phyloP scores from a whole-genome alignment of 2,888 invertebrate species.

The Acleris holmiana region DNA sequence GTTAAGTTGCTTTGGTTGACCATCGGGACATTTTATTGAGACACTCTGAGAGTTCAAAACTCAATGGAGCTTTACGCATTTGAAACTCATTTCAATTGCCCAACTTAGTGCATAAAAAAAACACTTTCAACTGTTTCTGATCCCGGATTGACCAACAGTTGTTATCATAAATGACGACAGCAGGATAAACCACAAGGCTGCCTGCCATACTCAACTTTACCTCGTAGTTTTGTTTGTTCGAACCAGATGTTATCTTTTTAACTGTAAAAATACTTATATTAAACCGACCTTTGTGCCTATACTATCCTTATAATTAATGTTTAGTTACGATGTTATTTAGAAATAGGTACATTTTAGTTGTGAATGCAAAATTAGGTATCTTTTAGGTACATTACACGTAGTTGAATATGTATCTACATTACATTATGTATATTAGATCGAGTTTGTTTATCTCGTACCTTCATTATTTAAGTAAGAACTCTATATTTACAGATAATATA shows the following conservation, averaged over 20 bases:
- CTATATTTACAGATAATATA: conserved; percentile 85
- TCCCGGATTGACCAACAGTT: conserved; percentile 1
- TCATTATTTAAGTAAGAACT: conserved; percentile 77
- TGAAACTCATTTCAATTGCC: background rate
- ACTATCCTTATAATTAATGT: conserved; percentile 64
- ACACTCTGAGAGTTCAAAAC: conserved; percentile 24
- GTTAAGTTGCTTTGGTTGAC: conserved; percentile 48
- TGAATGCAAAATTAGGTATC: conserved; percentile 60
- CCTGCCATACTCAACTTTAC: conserved; percentile 46
- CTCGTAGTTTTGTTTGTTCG: conserved; percentile 63
- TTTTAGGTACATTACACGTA: conserved; percentile 60
- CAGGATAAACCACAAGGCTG: conserved; percentile 10
- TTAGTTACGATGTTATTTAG: conserved; percentile 66
- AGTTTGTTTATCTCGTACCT: conserved; percentile 78
- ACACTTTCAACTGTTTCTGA: conserved; percentile 2
- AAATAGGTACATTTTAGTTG: conserved; percentile 58
- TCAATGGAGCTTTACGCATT: conserved; percentile 9
- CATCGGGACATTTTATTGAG: conserved; percentile 34
- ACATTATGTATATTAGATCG: conserved; percentile 72
- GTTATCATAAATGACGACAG: background rate
- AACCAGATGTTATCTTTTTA: conserved; percentile 72
- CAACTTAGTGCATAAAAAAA: background rate
- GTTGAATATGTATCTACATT: conserved; percentile 70
- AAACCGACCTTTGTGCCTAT: conserved; percentile 78
- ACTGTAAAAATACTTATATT: conserved; percentile 49